A percentile compares a stretch with the other conserved stretches of the same genome.
Conservation (phyloP, 2,888 invertebrate genomes). For the Sarcophaga variegata region DNA sequence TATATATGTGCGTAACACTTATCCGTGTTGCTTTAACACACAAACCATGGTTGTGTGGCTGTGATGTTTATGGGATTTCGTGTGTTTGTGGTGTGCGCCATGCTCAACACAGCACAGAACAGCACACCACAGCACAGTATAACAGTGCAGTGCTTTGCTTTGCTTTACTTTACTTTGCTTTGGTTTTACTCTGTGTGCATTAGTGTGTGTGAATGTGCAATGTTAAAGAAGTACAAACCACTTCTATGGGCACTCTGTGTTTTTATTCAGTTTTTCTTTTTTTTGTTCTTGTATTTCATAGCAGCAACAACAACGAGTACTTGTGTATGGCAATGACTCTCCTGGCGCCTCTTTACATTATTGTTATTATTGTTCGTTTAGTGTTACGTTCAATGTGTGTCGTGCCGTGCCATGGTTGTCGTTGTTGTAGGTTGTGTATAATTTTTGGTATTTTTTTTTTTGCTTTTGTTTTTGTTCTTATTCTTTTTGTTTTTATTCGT, state of each 20-base stretch:
- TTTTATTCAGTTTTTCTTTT: slow-evolving; percentile 2
- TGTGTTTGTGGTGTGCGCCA: neutral
- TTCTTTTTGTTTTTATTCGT: slow-evolving; percentile 24
- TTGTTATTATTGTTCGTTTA: slow-evolving; percentile 61
- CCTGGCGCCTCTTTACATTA: slow-evolving; percentile 69
- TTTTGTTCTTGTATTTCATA: slow-evolving; percentile 23
- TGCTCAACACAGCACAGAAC: neutral
- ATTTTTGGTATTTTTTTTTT: slow-evolving; percentile 39
- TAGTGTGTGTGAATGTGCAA: slow-evolving; percentile 22
- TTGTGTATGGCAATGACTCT: slow-evolving; percentile 69
- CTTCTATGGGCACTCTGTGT: slow-evolving; percentile 55
- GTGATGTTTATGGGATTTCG: slow-evolving; percentile 45
- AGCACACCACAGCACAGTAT: neutral
- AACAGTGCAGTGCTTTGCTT: slow-evolving; percentile 42
- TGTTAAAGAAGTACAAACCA: slow-evolving; percentile 61
- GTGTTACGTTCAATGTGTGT: slow-evolving; percentile 50
- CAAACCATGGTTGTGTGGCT: slow-evolving; percentile 8
- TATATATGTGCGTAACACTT: slow-evolving; percentile 9
- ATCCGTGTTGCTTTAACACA: slow-evolving; percentile 33
- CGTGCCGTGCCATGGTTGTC: slow-evolving; percentile 15
- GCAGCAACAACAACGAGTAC: slow-evolving; percentile 52
- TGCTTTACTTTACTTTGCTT: neutral
- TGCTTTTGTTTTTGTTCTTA: slow-evolving; percentile 31
- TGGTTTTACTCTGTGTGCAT: neutral
- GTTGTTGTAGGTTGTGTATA: slow-evolving; percentile 67